phyloP scores from a whole-genome alignment of 2,113 vertebrate genomes.

The Centropus unirufus region DNA sequence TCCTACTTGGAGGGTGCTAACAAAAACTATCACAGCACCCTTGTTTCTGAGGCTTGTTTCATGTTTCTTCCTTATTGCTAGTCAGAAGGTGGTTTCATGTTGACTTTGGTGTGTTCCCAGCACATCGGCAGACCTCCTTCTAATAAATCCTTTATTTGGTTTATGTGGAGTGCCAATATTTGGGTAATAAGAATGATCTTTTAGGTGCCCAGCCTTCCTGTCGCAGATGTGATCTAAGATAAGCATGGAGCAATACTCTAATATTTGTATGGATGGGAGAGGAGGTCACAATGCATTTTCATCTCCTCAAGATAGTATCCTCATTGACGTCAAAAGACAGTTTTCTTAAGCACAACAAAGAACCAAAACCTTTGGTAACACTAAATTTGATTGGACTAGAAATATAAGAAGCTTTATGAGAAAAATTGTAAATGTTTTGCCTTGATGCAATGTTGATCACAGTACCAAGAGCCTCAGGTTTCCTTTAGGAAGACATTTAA shows the following conservation, averaged over 20 bases:
- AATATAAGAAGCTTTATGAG: not conserved
- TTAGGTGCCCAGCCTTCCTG: not conserved
- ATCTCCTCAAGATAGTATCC: not conserved
- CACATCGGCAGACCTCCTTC: not conserved
- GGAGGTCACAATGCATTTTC: not conserved
- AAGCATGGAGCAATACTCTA: not conserved
- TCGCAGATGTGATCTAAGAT: not conserved
- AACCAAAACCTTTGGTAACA: not conserved
- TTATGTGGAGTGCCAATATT: slow-evolving; percentile 21
- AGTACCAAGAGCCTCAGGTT: not conserved
- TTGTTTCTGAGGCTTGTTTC: not conserved
- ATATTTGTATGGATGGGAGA: slow-evolving; percentile 10
- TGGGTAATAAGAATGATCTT: slow-evolving; percentile 24
- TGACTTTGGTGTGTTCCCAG: not conserved
- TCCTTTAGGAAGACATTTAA: not conserved
- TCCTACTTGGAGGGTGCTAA: not conserved
- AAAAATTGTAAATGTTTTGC: not conserved
- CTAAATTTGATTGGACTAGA: not conserved
- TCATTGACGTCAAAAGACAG: not conserved
- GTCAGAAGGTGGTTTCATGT: not conserved
- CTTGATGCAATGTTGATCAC: rapidly evolving
- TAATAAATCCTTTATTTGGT: slow-evolving; percentile 2
- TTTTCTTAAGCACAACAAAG: not conserved
- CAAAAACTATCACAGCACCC: not conserved
- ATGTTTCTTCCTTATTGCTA: not conserved